Conservation (phyloP, 2,113 vertebrate genomes). For the Osmerus eperlanus region DNA sequence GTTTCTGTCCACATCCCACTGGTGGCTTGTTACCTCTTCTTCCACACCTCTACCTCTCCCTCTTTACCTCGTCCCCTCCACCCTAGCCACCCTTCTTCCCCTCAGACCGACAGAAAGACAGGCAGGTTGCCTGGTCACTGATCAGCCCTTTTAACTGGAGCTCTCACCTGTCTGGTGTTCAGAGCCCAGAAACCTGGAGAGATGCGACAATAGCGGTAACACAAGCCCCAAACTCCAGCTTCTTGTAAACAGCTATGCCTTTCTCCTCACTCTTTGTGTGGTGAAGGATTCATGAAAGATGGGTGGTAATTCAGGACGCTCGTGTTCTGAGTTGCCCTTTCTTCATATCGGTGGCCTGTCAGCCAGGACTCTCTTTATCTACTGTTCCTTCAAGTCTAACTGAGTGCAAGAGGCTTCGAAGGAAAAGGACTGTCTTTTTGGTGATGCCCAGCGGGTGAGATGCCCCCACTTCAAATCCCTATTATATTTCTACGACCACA, state of each 20-base stretch:
- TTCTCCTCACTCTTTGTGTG: slow-evolving; percentile 3
- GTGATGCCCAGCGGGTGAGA: too few relatives aligned
- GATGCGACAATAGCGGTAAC: slow-evolving; percentile 24
- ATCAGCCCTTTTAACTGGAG: background rate
- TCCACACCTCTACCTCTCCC: background rate
- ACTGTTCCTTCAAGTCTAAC: too few relatives aligned
- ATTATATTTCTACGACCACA: too few relatives aligned
- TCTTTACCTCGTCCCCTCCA: background rate
- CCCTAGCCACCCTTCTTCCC: background rate
- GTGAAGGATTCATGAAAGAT: background rate
- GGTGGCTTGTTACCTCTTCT: background rate
- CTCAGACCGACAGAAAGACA: slow-evolving; percentile 8
- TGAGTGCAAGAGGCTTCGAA: too few relatives aligned
- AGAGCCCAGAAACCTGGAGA: background rate
- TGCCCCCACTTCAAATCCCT: too few relatives aligned
- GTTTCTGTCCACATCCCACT: slow-evolving; percentile 8
- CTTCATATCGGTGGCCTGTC: too few relatives aligned
- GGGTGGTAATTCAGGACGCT: background rate
- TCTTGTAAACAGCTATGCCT: slow-evolving; percentile 11
- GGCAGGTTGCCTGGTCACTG: slow-evolving; percentile 23
- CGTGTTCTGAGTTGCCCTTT: too few relatives aligned
- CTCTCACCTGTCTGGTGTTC: background rate
- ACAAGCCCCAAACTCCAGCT: slow-evolving; percentile 30
- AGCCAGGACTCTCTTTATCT: too few relatives aligned
- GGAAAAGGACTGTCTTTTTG: too few relatives aligned